These are phyloP conservation scores for Peromyscus polionotus DNA, from an alignment of 2,113 vertebrate species.

Conservation along the genomic window DNA sequence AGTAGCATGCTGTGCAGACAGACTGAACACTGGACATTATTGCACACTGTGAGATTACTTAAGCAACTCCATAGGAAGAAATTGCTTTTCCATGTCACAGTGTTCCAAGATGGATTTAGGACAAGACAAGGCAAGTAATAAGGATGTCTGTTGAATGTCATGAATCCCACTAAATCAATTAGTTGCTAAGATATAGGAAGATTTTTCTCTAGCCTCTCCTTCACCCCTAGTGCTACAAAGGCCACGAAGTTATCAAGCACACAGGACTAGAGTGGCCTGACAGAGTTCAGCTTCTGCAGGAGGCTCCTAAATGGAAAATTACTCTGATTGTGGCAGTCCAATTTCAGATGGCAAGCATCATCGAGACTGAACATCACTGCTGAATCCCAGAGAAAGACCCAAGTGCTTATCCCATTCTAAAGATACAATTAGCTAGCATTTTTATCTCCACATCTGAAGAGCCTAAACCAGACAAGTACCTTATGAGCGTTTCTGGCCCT, in stretches of 20 bases:
- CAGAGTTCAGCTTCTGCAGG: constrained; percentile 75
- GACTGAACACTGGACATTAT: constrained; percentile 49
- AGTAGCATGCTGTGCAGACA: constrained; percentile 60
- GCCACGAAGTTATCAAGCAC: constrained; percentile 78
- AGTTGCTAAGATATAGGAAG: constrained; percentile 74
- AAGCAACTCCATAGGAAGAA: constrained; percentile 71
- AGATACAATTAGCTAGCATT: constrained; percentile 83
- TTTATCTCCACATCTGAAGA: constrained; percentile 73
- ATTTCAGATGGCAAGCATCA: constrained; percentile 82
- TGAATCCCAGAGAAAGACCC: constrained; percentile 64
- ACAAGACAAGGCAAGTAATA: constrained; percentile 75
- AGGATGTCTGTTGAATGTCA: constrained; percentile 77
- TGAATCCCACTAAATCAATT: constrained; percentile 80
- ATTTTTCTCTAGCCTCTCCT: constrained; percentile 76
- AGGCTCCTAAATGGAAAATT: constrained; percentile 82
- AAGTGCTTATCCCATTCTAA: constrained; percentile 83
- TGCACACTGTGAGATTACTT: constrained; percentile 68
- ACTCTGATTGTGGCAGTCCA: constrained; percentile 74
- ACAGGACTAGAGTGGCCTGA: constrained; percentile 73
- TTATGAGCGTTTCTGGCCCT: constrained; percentile 55
- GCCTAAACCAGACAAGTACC: constrained; percentile 67
- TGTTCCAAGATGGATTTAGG: constrained; percentile 71
- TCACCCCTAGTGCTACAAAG: constrained; percentile 59
- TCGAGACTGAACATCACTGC: constrained; percentile 63
- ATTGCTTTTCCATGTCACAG: constrained; percentile 74